Base-by-base conservation (phyloP, 2,888 invertebrate species). In the Lymantria dispar region DNA sequence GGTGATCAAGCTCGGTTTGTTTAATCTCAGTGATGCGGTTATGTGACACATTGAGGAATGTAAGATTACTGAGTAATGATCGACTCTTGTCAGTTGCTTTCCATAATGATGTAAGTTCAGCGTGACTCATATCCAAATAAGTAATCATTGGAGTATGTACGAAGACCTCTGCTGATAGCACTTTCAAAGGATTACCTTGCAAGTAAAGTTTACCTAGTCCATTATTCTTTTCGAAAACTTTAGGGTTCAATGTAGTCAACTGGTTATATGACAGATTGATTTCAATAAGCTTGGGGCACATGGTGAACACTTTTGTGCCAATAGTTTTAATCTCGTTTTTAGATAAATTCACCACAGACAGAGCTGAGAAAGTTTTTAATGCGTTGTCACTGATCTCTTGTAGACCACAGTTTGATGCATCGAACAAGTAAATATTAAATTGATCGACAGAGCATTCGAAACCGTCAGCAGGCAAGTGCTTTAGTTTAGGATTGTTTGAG, bases 251-350 rank as follows among this genome's bases (percentile, higher is more conserved):
- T 14, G 90, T 90, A 8, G 85, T 83, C 45, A 97, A 91, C 62
- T 93, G 77, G 72, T 97, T 97, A 69, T 94, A 92, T 33, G 96
- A 94, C 39, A 96, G 85, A 72, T 96, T 95, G 48, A 97, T 86
- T 51, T 94, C 93, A 29, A 93, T 93, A 3, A 97, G 84, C 64
- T 94, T 93, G 3, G 90, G 92, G 64, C 68, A 88, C 70, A 77
- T 80, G 7, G 86, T 87, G 68, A 95, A 94, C 13, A 93, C 92
- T 62, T 92, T 91, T 30, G 78, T 85, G 54, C 91, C 92, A 61
- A 93, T 83, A 33, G 91, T 90, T 69, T 92, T 92, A 52, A 93
- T 92, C 65, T 92, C 92, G 73, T 96, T 96, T 70, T 93, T 92
- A 14, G 95, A 93, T 31, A 96, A 85, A 72, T 94, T 93, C 43